phyloP scores from a whole-genome alignment of 2,797 vertebrate genomes.

The Sibirionetta formosa region DNA sequence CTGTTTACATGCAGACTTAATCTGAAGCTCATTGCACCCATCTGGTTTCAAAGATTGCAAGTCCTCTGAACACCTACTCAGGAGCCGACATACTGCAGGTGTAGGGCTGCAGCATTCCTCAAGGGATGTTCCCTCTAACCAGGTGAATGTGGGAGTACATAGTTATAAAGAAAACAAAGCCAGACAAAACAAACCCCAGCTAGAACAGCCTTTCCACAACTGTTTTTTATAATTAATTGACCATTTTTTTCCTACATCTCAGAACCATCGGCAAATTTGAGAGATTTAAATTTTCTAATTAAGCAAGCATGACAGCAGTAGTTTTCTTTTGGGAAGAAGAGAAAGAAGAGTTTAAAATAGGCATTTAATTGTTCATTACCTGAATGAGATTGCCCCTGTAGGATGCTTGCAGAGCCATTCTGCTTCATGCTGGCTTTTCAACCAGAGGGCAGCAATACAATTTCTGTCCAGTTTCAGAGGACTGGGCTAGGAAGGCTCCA shows the following conservation, averaged over 20 bases:
- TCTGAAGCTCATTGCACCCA: not conserved
- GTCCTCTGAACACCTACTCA: not conserved
- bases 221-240: not conserved
- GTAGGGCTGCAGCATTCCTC: not conserved
- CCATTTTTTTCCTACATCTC: not conserved
- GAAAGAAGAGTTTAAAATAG: not conserved
- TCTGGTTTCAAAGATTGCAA: not conserved
- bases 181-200: not conserved
- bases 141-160: accelerated
- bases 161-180: not conserved
- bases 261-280: not conserved
- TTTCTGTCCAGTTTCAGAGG: not conserved
- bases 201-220: accelerated
- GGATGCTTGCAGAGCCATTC: not conserved
- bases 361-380: not conserved
- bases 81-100: accelerated
- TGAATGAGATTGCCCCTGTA: not conserved
- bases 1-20: not conserved
- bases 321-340: not conserved
- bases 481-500: not conserved
- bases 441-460: not conserved
- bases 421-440: not conserved
- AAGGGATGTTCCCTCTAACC: accelerated
- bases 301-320: not conserved
- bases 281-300: not conserved